phyloP scores from a whole-genome alignment of 2,888 invertebrate genomes.

The Pristionchus arcanus region DNA sequence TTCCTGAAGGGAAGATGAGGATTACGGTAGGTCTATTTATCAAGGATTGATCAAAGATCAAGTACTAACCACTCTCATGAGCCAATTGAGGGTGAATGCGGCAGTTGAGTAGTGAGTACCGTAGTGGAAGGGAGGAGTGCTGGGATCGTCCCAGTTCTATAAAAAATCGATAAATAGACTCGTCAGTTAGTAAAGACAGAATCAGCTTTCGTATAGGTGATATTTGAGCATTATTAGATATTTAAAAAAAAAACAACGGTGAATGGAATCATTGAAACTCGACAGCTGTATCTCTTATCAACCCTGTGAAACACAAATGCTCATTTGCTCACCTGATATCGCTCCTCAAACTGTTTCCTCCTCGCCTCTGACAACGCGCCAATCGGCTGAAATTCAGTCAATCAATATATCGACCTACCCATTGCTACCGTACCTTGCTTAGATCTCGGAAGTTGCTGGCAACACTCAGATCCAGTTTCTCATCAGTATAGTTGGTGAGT shows the following conservation, averaged over 20 bases:
- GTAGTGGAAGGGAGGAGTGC: slow-evolving; percentile 99
- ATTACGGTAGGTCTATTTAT: slow-evolving; percentile 71
- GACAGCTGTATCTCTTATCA: background rate
- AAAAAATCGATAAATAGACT: background rate
- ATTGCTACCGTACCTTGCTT: slow-evolving; percentile 14
- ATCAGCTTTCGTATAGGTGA: no score
- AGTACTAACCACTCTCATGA: slow-evolving; percentile 89
- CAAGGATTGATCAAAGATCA: background rate
- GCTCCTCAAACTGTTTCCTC: slow-evolving; percentile 96
- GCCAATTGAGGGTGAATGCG: slow-evolving; percentile 98
- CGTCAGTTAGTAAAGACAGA: background rate
- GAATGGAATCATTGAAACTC: background rate
- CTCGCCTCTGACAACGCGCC: slow-evolving; percentile 97
- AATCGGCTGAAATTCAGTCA: slow-evolving; percentile 86
- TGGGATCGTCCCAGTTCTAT: slow-evolving; percentile 93
- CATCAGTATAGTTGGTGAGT: slow-evolving; percentile 96
- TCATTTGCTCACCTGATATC: slow-evolving; percentile 83
- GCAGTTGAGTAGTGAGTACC: slow-evolving; percentile 99
- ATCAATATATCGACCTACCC: background rate
- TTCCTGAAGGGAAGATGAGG: slow-evolving; percentile 84
- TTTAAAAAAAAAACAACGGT: no score
- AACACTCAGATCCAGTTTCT: slow-evolving; percentile 94
- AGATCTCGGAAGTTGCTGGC: slow-evolving; percentile 87
- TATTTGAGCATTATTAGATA: no score
- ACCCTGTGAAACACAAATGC: slow-evolving; percentile 81